Evolutionary conservation across 1,140 invertebrate genomes (phyloP).

Genomic region (Homarus americanus): DNA sequence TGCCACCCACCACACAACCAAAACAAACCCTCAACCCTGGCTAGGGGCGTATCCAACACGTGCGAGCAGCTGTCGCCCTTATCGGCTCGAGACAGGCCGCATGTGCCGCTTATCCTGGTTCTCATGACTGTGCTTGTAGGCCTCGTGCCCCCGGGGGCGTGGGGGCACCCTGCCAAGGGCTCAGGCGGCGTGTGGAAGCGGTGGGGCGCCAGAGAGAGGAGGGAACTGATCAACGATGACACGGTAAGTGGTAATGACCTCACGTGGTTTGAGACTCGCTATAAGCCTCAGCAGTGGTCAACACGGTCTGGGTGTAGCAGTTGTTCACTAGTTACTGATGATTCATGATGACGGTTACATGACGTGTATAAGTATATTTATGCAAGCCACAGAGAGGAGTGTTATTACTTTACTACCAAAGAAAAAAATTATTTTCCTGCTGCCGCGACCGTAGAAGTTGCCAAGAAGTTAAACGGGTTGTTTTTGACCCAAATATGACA

Average conservation of each 20-base stretch:
- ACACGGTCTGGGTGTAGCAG: too few species aligned
- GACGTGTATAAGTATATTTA: too few species aligned
- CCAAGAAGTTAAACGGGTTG: too few species aligned
- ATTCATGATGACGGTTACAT: too few species aligned
- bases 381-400: too few species aligned
- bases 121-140: neutral
- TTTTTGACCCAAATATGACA: too few species aligned
- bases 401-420: too few species aligned
- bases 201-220: neutral
- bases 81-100: neutral
- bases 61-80: constrained; percentile 2
- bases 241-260: neutral
- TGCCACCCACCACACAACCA: constrained; percentile 15
- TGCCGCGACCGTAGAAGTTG: too few species aligned
- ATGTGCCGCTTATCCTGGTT: neutral
- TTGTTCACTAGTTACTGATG: too few species aligned
- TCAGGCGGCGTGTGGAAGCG: neutral
- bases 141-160: neutral
- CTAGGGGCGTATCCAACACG: neutral
- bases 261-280: too few species aligned
- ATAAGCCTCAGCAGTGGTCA: too few species aligned
- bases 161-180: neutral
- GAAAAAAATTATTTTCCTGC: too few species aligned
- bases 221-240: neutral
- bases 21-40: neutral